Base-by-base conservation (phyloP, 2,113 vertebrate genomes). In the Datnioides undecimradiatus region DNA sequence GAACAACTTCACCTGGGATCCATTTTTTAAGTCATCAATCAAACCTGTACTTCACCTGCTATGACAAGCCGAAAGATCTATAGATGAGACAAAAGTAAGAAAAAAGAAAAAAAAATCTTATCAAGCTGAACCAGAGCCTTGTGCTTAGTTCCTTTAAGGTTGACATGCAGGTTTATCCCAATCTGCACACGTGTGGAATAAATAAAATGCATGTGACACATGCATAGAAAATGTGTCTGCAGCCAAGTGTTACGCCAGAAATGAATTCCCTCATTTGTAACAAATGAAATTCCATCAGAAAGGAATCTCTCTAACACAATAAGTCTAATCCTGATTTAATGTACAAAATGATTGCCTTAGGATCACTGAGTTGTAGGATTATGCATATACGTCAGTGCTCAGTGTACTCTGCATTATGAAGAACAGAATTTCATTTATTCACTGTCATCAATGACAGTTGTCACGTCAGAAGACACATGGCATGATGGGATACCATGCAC, bases 311-410 rank as follows among this genome's bases (percentile, higher is more conserved):
- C 51, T 17, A 25, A 46, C 55, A 59, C 14, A 52, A 17, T 11
- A 38, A 65, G 36, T 31, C 67, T 80, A 82, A 83, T 69, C 80
- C 74, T 21, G 45, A 73, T 49, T 54, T 85, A 81, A 75, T 77
- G 41, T 34, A 75, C 7, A 68, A 73, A 79, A 76, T 21, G 40
- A 76, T n/a, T 74, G 46, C 60, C 59, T 70, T 2, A 29, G 52
- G 83, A 65, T 67, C 41, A 6, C 7, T 36, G 31, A 76, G 64
- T 29, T 29, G 36, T 1, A 29, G 73, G 81, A 86, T 90, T 88
- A 81, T 5, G 10, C 60, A 49, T 6, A 21, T 6, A 33, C 62
- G 21, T 71, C 63, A 52, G 45, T 41, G 33, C 59, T 58, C 12
- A 7, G 17, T 4, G 10, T 49, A 27, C 51, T 73, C 73, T 71